Conservation (phyloP, 2,797 vertebrate genomes). For the Darevskia nairensis region DNA sequence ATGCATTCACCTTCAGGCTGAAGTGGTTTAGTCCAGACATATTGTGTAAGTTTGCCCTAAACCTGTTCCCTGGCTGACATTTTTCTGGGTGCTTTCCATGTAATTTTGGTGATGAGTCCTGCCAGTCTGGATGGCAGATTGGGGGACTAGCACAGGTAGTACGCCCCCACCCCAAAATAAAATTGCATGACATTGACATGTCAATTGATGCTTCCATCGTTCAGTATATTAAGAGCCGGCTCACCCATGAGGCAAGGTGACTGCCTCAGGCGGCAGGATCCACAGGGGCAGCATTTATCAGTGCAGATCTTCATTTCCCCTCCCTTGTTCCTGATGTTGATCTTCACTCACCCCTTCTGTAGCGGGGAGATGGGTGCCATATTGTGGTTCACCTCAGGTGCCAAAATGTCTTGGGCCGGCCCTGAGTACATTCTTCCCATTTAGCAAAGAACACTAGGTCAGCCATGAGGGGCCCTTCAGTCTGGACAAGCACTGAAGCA, state of each 20-base stretch:
- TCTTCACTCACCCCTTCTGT: no score
- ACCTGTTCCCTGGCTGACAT: background rate
- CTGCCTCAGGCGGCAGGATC: no score
- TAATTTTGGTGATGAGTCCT: background rate
- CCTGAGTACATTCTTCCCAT: background rate
- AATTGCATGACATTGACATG: background rate
- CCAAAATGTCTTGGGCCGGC: no score
- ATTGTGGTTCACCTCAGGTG: no score
- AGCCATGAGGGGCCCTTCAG: background rate
- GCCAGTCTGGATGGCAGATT: background rate
- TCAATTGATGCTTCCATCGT: background rate
- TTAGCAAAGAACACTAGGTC: background rate
- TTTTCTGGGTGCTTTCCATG: background rate
- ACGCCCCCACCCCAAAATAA: background rate
- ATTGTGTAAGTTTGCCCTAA: background rate
- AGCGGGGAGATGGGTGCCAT: no score
- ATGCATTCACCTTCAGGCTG: no score
- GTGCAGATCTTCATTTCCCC: no score
- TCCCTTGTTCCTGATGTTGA: no score
- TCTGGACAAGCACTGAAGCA: background rate
- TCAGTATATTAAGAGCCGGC: background rate
- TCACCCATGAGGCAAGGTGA: background rate
- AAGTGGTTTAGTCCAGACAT: background rate
- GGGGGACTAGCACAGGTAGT: no score
- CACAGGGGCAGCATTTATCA: no score